A percentile compares a stretch with the other conserved stretches of the same genome.
phyloP scores from a whole-genome alignment of 1,140 invertebrate genomes.

The Dendrolimus kikuchii region DNA sequence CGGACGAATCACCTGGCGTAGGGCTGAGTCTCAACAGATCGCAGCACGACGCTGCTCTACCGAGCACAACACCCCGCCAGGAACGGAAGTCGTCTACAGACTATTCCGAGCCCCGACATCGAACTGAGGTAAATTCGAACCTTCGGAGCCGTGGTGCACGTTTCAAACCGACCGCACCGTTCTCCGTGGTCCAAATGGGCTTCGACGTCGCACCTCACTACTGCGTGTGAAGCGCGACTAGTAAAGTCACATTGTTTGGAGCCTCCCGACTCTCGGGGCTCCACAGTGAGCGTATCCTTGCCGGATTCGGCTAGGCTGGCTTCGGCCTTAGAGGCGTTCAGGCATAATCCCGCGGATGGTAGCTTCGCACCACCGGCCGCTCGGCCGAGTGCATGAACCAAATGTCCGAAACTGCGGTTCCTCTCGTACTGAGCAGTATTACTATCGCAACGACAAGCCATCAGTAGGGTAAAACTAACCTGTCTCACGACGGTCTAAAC shows the following conservation, averaged over 20 bases:
- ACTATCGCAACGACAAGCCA: conserved; percentile 66
- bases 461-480: conserved; percentile 81
- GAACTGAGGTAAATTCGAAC: conserved; percentile 42
- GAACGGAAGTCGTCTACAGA: conserved; percentile 74
- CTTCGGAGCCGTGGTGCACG: conserved; percentile 14
- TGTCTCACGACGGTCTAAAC: conserved; percentile 87
- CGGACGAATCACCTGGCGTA: too few species aligned
- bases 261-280: conserved; percentile 71
- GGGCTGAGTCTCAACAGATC: too few species aligned
- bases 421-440: conserved; percentile 75
- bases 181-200: conserved; percentile 18
- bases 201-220: conserved; percentile 17
- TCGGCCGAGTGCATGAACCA: conserved; percentile 80
- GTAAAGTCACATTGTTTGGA: conserved; percentile 74
- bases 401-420: conserved; percentile 83
- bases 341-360: conserved; percentile 87
- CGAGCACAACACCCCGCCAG: conserved; percentile 76
- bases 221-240: conserved; percentile 74
- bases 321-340: conserved; percentile 89
- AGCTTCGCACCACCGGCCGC: conserved; percentile 81
- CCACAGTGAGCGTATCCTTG: conserved; percentile 66
- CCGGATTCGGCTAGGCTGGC: conserved; percentile 75
- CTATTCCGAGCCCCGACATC: conserved; percentile 71
- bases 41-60: too few species aligned
- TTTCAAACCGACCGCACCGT: conserved; percentile 9